Evolutionary conservation across 2,113 vertebrate genomes (phyloP).

Genomic region (Hippopotamus amphibius): DNA sequence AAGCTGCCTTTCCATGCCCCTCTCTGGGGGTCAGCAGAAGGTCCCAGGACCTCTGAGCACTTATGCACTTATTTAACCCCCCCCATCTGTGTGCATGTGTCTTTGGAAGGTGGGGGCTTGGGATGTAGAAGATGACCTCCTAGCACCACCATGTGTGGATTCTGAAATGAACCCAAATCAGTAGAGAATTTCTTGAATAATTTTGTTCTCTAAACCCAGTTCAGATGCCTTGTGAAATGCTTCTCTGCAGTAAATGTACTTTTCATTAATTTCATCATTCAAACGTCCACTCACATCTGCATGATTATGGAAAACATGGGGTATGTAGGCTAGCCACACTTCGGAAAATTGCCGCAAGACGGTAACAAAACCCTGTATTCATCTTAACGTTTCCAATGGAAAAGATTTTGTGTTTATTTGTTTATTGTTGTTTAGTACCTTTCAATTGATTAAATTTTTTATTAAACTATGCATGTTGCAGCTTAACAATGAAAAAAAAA

Average conservation of each 20-base stretch:
- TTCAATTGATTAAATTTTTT: too few species aligned
- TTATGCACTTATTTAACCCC: neutral
- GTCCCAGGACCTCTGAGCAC: neutral
- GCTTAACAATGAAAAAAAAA: too few species aligned
- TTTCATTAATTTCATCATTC: slow-evolving; percentile 81
- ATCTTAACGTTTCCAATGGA: slow-evolving; percentile 85
- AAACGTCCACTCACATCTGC: slow-evolving; percentile 84
- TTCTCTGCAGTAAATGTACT: slow-evolving; percentile 88
- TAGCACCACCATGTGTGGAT: slow-evolving; percentile 78
- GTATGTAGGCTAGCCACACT: slow-evolving; percentile 87
- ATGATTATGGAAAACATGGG: slow-evolving; percentile 82
- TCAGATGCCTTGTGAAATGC: slow-evolving; percentile 86
- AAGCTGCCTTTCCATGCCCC: neutral
- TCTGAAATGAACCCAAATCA: slow-evolving; percentile 84
- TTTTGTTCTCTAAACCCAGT: slow-evolving; percentile 74
- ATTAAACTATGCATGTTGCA: too few species aligned
- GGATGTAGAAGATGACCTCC: too few species aligned
- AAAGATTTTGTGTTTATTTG: neutral
- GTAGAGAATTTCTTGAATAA: slow-evolving; percentile 81
- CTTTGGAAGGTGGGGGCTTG: too few species aligned
- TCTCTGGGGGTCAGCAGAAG: neutral
- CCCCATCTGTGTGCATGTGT: too few species aligned
- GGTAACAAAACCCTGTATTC: slow-evolving; percentile 80
- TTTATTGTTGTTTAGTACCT: too few species aligned
- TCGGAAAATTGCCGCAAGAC: slow-evolving; percentile 88